Evolutionary conservation across 2,113 vertebrate species (phyloP), one percentile per base, ranked within the genome.

Genomic region (Eolophus roseicapilla): DNA sequence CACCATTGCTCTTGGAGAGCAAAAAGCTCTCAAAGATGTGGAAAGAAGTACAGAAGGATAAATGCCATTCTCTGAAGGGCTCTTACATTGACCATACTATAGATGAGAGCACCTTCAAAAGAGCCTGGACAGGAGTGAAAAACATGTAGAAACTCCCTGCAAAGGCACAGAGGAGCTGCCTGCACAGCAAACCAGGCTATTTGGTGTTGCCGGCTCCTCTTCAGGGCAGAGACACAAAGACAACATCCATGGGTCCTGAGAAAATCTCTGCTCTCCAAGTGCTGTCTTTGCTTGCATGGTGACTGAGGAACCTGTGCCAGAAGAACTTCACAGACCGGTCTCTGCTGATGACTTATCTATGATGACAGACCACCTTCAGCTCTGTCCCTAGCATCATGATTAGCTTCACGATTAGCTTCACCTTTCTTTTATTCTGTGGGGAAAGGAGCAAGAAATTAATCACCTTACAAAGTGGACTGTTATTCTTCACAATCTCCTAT

Each of bases 241-340:
- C 15, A 67, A n/a, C 29, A n/a, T 24, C 11, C 50, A 23, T 2
- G 6, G n/a, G 28, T 46, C 60, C n/a, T 47, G 41, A 52, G 62
- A 76, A 76, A 24, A 43, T 8, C 25, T 86, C 44, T 31, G 35
- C 16, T 35, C 31, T 76, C 41, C 2, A 0, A 55, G 33, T 10
- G 28, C 28, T 55, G n/a, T 23, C 82, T 33, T 46, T 60, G 63
- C 44, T 60, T 3, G 17, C 16, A 14, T 0, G 1, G 43, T 10
- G 23, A 29, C 50, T 25, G 18, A 17, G 49, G 17, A 85, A 17
- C 41, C 49, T 1, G 3, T 0, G 2, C 29, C 7, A 0, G 50
- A 19, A 28, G 29, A 19, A 39, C 43, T 57, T 25, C 43, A 43
- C 11, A 23, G 60, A 37, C 37, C 27, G 39, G 52, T 52, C 28